phyloP scores from a whole-genome alignment of 2,888 invertebrate species.

The Cremastinae sp. region DNA sequence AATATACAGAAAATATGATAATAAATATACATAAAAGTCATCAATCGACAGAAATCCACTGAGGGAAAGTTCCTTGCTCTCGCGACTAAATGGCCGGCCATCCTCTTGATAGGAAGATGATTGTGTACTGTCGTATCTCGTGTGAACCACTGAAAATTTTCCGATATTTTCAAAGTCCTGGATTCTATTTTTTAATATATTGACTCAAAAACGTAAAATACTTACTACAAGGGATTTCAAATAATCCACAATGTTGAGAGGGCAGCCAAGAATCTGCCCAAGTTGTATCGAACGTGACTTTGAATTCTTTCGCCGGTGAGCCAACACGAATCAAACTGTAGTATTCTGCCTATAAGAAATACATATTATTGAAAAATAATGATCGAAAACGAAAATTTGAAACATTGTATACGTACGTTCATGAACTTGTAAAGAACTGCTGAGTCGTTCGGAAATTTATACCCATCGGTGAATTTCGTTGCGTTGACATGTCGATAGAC shows the following conservation, averaged over 20 bases:
- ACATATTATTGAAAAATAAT: not conserved
- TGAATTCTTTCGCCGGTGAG: conserved; percentile 80
- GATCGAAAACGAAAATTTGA: not conserved
- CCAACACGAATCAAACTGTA: conserved; percentile 81
- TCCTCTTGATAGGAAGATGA: conserved; percentile 86
- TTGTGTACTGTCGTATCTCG: conserved; percentile 85
- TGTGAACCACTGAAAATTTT: conserved; percentile 83
- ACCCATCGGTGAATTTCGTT: conserved; percentile 2
- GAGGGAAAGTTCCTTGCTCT: conserved; percentile 83
- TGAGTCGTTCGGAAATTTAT: conserved; percentile 60
- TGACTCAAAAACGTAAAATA: conserved; percentile 51
- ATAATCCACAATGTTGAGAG: conserved; percentile 79
- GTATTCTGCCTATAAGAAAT: conserved; percentile 79
- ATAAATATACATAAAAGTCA: conserved; percentile 82
- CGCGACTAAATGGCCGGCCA: conserved; percentile 83
- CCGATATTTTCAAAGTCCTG: too few relatives aligned
- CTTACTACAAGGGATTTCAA: conserved; percentile 81
- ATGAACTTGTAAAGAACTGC: conserved; percentile 67
- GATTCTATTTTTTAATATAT: not conserved
- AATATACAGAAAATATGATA: not conserved
- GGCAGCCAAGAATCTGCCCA: conserved; percentile 81
- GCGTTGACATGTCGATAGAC: conserved; percentile 56
- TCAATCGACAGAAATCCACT: conserved; percentile 86
- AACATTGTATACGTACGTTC: conserved; percentile 64
- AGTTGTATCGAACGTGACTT: conserved; percentile 81